These are phyloP conservation scores for Aphelinus atriplicis DNA, from an alignment of 1,140 invertebrate species.

Conservation along the genomic window DNA sequence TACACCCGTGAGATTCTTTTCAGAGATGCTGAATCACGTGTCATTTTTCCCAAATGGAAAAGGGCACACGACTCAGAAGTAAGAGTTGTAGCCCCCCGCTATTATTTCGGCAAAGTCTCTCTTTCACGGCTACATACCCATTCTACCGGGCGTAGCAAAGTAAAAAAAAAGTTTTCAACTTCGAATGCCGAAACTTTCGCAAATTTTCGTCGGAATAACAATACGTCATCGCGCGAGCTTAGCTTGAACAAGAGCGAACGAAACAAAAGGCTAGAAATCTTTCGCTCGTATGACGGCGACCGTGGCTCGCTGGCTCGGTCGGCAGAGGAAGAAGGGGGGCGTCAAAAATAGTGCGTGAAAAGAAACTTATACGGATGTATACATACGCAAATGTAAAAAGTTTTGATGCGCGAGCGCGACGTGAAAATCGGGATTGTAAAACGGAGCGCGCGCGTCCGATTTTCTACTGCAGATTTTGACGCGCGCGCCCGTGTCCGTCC, in stretches of 20 bases:
- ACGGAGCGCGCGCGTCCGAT: neutral
- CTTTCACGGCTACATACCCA: neutral
- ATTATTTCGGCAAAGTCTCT: neutral
- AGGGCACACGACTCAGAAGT: no score
- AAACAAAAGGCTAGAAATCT: no score
- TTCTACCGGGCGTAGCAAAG: no score
- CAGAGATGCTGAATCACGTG: no score
- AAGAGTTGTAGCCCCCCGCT: no score
- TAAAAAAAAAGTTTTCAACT: neutral
- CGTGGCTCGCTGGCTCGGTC: no score
- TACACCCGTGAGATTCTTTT: no score
- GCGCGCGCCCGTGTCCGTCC: no score
- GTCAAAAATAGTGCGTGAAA: neutral
- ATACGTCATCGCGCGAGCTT: neutral
- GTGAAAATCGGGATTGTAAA: neutral
- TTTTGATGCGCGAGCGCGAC: slow-evolving; percentile 19
- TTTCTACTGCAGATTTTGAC: neutral
- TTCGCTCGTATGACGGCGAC: no score
- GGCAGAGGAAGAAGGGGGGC: neutral
- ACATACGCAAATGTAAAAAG: neutral
- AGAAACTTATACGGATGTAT: slow-evolving; percentile 3
- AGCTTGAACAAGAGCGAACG: no score
- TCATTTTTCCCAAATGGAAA: no score
- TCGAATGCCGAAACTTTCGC: neutral
- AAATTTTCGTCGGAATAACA: neutral